Conservation (phyloP, 1,140 invertebrate species). For the Eupeodes corollae region DNA sequence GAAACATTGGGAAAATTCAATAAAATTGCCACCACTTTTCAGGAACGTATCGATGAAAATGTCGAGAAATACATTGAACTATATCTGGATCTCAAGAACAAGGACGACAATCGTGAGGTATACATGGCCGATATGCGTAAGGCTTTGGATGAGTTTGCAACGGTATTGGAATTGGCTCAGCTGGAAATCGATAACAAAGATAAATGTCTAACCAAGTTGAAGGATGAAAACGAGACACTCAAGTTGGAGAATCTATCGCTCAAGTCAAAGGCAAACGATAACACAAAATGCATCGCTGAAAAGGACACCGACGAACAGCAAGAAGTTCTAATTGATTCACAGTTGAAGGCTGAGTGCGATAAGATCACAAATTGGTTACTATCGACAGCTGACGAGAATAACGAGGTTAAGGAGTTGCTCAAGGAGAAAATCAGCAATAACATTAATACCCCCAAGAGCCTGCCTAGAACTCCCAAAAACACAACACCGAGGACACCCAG, state of each 20-base stretch:
- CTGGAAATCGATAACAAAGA: slow-evolving; percentile 35
- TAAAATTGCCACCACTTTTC: slow-evolving; percentile 38
- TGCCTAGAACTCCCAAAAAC: too few species aligned
- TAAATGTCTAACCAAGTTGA: slow-evolving; percentile 26
- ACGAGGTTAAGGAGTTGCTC: too few species aligned
- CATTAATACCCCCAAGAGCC: too few species aligned
- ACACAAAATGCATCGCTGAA: slow-evolving; percentile 19
- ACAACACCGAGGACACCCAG: too few species aligned
- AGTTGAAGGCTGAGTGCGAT: slow-evolving; percentile 31
- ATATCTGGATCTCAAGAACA: slow-evolving; percentile 29
- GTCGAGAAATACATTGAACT: slow-evolving; percentile 28
- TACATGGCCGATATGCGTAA: slow-evolving; percentile 37
- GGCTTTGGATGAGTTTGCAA: slow-evolving; percentile 34
- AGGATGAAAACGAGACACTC: slow-evolving; percentile 33
- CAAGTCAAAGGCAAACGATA: slow-evolving; percentile 28
- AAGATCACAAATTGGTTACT: slow-evolving; percentile 32
- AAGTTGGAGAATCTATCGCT: slow-evolving; percentile 34
- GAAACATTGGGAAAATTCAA: slow-evolving; percentile 37
- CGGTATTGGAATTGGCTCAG: slow-evolving; percentile 32
- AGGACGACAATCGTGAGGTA: slow-evolving; percentile 32
- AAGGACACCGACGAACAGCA: slow-evolving; percentile 34
- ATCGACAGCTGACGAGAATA: slow-evolving; percentile 17
- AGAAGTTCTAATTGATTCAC: slow-evolving; percentile 26
- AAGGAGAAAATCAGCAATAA: too few species aligned
- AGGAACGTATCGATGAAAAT: slow-evolving; percentile 35